These are phyloP conservation scores for Yasuhikotakia modesta DNA, from an alignment of 2,797 vertebrate species.

Conservation along the genomic window DNA sequence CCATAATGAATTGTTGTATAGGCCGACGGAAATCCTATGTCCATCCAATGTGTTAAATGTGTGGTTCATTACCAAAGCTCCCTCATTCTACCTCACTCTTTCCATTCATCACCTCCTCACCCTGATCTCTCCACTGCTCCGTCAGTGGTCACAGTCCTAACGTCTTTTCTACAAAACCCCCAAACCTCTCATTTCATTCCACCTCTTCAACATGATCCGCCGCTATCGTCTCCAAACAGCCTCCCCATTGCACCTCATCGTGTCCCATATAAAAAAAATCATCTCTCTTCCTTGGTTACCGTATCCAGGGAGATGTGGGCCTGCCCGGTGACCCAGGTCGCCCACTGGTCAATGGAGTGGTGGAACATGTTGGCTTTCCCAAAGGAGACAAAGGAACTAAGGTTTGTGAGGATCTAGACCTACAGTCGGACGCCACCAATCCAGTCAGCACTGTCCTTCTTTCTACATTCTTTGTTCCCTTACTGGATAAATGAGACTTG, in stretches of 20 bases:
- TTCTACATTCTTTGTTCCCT: constrained; percentile 30
- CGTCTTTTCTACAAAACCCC: constrained; percentile 28
- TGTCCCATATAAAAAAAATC: constrained; percentile 62
- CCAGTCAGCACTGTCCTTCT: constrained; percentile 5
- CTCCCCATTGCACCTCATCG: constrained; percentile 37
- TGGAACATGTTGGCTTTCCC: constrained; percentile 87
- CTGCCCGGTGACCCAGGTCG: constrained; percentile 84
- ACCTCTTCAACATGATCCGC: constrained; percentile 42
- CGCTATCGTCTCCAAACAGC: constrained; percentile 48
- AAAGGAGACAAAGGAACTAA: constrained; percentile 88
- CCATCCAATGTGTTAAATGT: constrained; percentile 12
- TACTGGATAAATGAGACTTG: neutral
- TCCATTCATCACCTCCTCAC: constrained; percentile 34
- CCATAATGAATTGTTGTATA: neutral
- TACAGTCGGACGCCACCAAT: constrained; percentile 15
- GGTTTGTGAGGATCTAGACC: constrained; percentile 73
- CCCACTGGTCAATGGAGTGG: constrained; percentile 81
- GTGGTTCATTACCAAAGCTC: constrained; percentile 41
- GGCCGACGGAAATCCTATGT: too few species aligned
- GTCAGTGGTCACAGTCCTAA: constrained; percentile 47
- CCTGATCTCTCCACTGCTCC: constrained; percentile 50
- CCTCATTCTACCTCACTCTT: constrained; percentile 20
- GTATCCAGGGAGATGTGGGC: constrained; percentile 86
- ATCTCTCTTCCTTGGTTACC: constrained; percentile 71
- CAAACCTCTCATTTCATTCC: constrained; percentile 39